Percentiles rank a stretch among this genome's conserved stretches.
Evolutionary conservation across 2,113 vertebrate species (phyloP).

Genomic region (Peromyscus leucopus): DNA sequence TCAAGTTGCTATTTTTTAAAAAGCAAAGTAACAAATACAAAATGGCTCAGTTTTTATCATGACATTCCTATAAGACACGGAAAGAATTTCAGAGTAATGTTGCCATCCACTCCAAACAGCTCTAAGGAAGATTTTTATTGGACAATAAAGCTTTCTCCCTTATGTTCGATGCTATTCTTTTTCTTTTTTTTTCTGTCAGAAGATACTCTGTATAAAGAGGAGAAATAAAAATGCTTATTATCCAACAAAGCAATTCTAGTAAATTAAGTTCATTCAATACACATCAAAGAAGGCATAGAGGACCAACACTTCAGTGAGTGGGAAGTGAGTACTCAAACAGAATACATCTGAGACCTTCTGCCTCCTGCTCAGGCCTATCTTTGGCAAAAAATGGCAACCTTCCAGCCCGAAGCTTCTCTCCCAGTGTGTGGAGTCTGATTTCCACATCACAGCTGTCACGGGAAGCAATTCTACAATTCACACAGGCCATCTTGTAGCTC

Average conservation of each 20-base stretch:
- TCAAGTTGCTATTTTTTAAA: constrained; percentile 29
- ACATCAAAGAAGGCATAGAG: constrained; percentile 46
- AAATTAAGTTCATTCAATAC: constrained; percentile 69
- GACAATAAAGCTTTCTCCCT: constrained; percentile 58
- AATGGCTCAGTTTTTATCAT: constrained; percentile 43
- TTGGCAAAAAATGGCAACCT: constrained; percentile 27
- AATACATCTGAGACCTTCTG: constrained; percentile 39
- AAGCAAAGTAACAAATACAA: constrained; percentile 33
- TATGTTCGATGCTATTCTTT: constrained; percentile 6
- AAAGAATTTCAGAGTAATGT: constrained; percentile 43
- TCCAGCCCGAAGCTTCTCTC: neutral
- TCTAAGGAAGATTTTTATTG: constrained; percentile 22
- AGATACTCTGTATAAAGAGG: constrained; percentile 46
- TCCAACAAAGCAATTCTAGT: constrained; percentile 49
- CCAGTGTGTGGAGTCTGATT: neutral
- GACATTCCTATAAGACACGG: constrained; percentile 34
- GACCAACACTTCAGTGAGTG: constrained; percentile 16
- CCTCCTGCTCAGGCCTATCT: neutral
- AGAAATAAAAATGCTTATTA: constrained; percentile 55
- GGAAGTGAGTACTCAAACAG: constrained; percentile 58
- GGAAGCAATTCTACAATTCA: constrained; percentile 53
- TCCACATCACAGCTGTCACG: neutral
- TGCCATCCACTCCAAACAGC: constrained; percentile 34
- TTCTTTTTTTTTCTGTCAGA: constrained; percentile 19
- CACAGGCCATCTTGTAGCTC: constrained; percentile 31